Base-by-base conservation (phyloP, 2,113 vertebrate genomes). In the Lagopus muta region DNA sequence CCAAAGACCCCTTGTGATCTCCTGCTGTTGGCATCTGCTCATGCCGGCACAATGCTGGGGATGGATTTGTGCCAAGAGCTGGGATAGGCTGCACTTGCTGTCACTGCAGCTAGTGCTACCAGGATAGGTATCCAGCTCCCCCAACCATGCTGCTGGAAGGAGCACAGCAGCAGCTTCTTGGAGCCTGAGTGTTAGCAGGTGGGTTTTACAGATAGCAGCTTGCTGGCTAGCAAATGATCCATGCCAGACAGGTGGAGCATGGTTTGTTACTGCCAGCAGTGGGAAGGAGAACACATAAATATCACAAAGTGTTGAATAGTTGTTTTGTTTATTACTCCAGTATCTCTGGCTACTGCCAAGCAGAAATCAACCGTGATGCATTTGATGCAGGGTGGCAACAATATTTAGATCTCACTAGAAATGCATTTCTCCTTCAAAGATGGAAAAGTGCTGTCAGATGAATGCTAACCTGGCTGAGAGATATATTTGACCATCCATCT, bases 331-430 rank as follows among this genome's bases (percentile, higher is more conserved):
- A 58, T 73, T 66, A 16, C 32, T 94, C 36, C 80, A 64, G 28
- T 52, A 54, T 43, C 47, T 45, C 84, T 16, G 38, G 55, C 40
- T 62, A 47, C 77, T 86, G 74, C 73, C 61, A n/a, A 12, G 30
- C 22, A 87, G 70, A 58, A 89, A 67, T 55, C 45, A 66, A 4
- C 20, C 8, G 4, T 28, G 6, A 84, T 54, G 55, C 24, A 25
- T 83, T 57, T 80, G 73, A 82, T 83, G 57, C 22, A 73, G 82
- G 72, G 84, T 89, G 64, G 40, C 71, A 90, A 34, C 40, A 79
- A 76, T 28, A 86, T 18, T 79, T 42, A 55, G 21, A 42, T 48
- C 72, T 88, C 62, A 28, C 67, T 50, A 34, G 62, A 72, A 92
- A 86, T 13, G 38, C 34, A 38, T 4, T 40, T 62, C 69, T 84